phyloP scores from a whole-genome alignment of 1,140 invertebrate species.

The Coptotermes formosanus region DNA sequence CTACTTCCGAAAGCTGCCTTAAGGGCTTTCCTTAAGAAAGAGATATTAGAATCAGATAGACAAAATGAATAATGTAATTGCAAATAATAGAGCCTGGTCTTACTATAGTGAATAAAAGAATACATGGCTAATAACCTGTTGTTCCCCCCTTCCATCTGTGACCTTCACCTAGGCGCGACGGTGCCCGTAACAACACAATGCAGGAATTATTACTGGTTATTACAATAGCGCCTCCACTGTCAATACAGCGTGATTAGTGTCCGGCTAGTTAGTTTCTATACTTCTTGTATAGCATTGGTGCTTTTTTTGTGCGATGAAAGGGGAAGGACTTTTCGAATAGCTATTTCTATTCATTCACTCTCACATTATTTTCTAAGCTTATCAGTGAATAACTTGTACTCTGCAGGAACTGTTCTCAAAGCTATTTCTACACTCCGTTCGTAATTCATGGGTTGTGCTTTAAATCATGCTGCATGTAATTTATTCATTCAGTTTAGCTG shows the following conservation, averaged over 20 bases:
- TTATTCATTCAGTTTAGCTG: too few relatives aligned
- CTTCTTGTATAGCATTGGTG: too few relatives aligned
- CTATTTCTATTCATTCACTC: too few relatives aligned
- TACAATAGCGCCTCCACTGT: neutral
- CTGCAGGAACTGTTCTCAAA: too few relatives aligned
- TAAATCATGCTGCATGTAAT: too few relatives aligned
- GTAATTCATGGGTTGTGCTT: too few relatives aligned
- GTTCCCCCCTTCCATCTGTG: neutral
- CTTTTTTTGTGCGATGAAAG: too few relatives aligned
- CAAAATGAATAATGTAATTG: neutral
- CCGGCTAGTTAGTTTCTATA: neutral
- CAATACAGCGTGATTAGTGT: neutral
- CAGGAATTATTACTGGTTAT: neutral
- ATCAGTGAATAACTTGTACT: too few relatives aligned
- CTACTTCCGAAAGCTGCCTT: neutral
- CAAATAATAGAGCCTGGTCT: neutral
- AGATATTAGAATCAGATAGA: neutral
- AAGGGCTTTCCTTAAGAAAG: neutral
- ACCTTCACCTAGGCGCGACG: neutral
- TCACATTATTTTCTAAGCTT: too few relatives aligned
- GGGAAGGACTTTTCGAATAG: too few relatives aligned
- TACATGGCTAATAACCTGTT: conserved; percentile 7
- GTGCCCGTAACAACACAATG: too few relatives aligned
- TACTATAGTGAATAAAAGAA: neutral
- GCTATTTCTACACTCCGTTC: too few relatives aligned